These are phyloP conservation scores for Tetragonula carbonaria DNA, from an alignment of 2,888 invertebrate species.

Conservation along the genomic window DNA sequence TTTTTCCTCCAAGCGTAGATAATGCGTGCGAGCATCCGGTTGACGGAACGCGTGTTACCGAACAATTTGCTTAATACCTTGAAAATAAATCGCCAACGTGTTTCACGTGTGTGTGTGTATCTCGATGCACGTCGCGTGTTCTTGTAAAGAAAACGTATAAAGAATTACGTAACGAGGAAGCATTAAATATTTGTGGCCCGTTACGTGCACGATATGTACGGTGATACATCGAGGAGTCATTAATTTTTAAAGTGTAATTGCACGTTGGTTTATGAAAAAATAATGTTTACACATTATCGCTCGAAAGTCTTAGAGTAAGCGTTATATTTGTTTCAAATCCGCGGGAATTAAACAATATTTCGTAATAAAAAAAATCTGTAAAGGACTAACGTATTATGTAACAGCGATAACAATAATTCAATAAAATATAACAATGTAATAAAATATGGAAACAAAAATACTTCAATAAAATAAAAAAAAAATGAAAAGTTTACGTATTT, in stretches of 20 bases:
- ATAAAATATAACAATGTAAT: no score
- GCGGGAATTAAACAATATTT: no score
- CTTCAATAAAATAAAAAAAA: no score
- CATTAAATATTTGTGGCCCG: conserved; percentile 30
- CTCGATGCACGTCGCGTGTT: neutral
- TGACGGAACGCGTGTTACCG: conserved; percentile 38
- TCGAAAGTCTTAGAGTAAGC: no score
- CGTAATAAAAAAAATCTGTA: no score
- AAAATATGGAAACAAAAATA: no score
- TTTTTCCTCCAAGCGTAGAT: conserved; percentile 45
- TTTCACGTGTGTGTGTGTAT: conserved; percentile 2
- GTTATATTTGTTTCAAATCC: no score
- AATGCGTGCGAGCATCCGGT: conserved; percentile 62
- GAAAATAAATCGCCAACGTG: conserved; percentile 54
- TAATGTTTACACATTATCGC: neutral
- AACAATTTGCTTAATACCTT: conserved; percentile 59
- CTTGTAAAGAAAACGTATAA: neutral
- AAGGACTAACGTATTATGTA: no score
- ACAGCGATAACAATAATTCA: no score
- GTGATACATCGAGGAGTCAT: neutral
- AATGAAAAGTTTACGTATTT: no score
- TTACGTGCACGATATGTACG: neutral
- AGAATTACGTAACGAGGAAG: conserved; percentile 36
- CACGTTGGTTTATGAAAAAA: neutral
- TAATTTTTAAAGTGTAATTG: neutral